phyloP scores from a whole-genome alignment of 2,113 vertebrate species.

The Nannospalax galili region DNA sequence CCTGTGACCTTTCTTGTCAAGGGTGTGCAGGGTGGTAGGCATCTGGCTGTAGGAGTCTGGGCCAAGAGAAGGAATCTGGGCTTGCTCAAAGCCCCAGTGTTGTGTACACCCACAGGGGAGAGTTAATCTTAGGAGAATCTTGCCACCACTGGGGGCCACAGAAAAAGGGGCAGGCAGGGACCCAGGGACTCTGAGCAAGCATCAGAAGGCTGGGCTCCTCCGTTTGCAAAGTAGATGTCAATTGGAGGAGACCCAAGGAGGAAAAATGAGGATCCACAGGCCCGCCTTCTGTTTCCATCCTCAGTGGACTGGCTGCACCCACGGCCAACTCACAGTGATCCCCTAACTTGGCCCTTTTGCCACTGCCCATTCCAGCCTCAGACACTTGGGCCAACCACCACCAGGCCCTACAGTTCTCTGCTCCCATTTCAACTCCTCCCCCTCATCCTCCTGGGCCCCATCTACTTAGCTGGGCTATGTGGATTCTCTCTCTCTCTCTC shows the following conservation, averaged over 20 bases:
- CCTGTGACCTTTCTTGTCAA: neutral
- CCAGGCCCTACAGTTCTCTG: neutral
- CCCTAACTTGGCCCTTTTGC: neutral
- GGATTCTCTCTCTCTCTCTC: neutral
- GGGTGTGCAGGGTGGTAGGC: neutral
- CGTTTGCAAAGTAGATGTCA: neutral
- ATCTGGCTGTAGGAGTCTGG: neutral
- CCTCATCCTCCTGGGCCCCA: neutral
- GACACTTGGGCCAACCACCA: neutral
- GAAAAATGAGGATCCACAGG: neutral
- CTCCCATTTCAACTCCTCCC: neutral
- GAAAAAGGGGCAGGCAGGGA: neutral
- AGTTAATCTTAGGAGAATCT: neutral
- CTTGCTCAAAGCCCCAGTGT: constrained; percentile 57
- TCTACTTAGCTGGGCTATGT: neutral
- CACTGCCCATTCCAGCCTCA: neutral
- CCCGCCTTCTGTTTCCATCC: neutral
- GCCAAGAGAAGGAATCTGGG: constrained; percentile 39
- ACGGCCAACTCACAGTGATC: neutral
- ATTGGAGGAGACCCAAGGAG: neutral
- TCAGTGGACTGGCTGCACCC: neutral
- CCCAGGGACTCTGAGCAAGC: neutral
- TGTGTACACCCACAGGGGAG: constrained; percentile 12
- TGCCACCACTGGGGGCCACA: neutral
- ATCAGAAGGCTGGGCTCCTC: neutral